Evolutionary conservation across 2,797 vertebrate genomes (phyloP).

Genomic region (Vultur gryphus): DNA sequence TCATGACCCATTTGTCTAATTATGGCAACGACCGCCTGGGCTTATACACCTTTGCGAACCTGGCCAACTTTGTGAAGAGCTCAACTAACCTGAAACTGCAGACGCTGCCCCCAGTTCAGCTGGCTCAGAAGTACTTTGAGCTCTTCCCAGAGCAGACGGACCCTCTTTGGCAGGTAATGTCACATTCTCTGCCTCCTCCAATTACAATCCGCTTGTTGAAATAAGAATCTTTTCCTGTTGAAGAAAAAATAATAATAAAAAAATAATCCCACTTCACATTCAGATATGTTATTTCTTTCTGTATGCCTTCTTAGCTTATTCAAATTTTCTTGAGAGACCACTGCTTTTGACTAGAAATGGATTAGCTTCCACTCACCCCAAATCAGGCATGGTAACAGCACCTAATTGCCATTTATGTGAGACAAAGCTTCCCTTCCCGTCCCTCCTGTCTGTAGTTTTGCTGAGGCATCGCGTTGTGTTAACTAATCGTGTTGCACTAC

Average conservation of each 20-base stretch:
- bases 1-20: constrained; percentile 98
- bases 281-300: not conserved
- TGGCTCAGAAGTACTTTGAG: constrained; percentile 93
- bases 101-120: constrained; percentile 87
- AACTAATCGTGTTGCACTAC: not conserved
- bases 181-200: not conserved
- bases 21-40: constrained; percentile 96
- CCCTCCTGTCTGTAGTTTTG: not conserved
- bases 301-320: not conserved
- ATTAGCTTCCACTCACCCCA: not conserved
- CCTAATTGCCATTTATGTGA: not conserved
- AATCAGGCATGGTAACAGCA: not conserved
- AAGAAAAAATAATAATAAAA: not conserved
- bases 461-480: not conserved
- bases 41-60: constrained; percentile 91
- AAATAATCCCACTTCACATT: not conserved
- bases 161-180: constrained; percentile 92
- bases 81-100: constrained; percentile 90
- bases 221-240: not conserved
- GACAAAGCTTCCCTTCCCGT: not conserved
- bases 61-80: constrained; percentile 89
- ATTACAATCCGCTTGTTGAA: rapidly evolving
- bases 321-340: not conserved
- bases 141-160: constrained; percentile 93
- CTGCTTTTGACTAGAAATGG: not conserved